These are phyloP conservation scores for Dasyurus viverrinus DNA, from an alignment of 2,113 vertebrate genomes.

Conservation along the genomic window DNA sequence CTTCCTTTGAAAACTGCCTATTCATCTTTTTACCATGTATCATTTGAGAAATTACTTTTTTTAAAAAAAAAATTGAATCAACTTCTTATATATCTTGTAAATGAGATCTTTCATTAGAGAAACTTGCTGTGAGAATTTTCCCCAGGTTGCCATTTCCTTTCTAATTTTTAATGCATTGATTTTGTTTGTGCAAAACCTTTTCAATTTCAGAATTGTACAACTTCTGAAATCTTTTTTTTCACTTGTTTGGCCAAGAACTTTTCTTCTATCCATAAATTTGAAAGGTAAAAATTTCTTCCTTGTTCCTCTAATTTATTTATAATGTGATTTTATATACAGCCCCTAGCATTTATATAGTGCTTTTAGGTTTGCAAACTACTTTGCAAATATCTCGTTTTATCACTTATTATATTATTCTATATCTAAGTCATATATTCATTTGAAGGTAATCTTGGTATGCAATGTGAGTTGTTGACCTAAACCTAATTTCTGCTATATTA, in stretches of 20 bases:
- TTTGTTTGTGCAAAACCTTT: not conserved
- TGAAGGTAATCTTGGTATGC: not conserved
- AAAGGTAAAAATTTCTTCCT: not conserved
- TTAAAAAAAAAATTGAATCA: not conserved
- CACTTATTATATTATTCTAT: not conserved
- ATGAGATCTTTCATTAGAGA: not conserved
- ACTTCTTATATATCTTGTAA: not conserved
- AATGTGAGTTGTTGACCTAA: not conserved
- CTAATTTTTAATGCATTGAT: not conserved
- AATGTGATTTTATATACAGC: not conserved
- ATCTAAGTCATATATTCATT: not conserved
- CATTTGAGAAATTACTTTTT: not conserved
- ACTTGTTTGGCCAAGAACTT: not conserved
- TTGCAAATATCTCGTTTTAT: not conserved
- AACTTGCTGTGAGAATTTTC: not conserved
- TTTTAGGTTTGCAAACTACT: not conserved
- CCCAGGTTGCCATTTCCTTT: not conserved
- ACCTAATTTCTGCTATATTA: not conserved
- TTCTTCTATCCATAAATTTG: not conserved
- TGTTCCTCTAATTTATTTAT: not conserved
- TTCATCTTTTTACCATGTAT: not conserved
- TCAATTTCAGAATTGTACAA: not conserved
- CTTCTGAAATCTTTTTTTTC: not conserved
- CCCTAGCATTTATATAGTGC: not conserved
- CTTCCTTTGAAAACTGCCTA: not conserved